These are phyloP conservation scores for Phenacoccus solenopsis DNA, from an alignment of 1,140 invertebrate species.

Conservation along the genomic window DNA sequence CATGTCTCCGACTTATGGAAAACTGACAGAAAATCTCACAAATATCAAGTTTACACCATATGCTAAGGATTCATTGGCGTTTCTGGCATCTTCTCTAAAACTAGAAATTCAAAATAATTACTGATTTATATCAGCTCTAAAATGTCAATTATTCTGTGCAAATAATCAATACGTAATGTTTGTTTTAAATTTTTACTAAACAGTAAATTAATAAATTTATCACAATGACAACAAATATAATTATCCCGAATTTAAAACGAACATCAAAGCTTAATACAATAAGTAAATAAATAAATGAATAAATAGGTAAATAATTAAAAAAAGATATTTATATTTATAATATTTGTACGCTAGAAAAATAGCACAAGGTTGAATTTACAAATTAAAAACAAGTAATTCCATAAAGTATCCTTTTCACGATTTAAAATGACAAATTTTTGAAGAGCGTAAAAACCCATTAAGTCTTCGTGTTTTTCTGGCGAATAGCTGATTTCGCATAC, in stretches of 20 bases:
- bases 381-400: background rate
- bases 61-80: too few species aligned
- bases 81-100: too few species aligned
- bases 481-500: too few species aligned
- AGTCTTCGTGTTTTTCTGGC: background rate
- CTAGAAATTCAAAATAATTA: too few species aligned
- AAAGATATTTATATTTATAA: slow-evolving; percentile 7
- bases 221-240: slow-evolving; percentile 15
- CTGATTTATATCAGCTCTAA: too few species aligned
- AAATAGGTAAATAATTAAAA: too few species aligned
- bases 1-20: too few species aligned
- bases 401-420: background rate
- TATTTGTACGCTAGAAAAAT: slow-evolving; percentile 18
- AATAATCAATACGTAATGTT: too few species aligned
- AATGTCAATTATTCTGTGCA: too few species aligned
- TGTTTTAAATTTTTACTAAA: slow-evolving; percentile 9
- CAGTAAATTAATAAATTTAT: slow-evolving; percentile 12
- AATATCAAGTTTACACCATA: too few species aligned
- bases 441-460: background rate
- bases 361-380: slow-evolving; percentile 11
- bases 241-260: slow-evolving; percentile 3
- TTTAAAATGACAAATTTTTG: background rate
- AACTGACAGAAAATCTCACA: too few species aligned
- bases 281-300: slow-evolving; percentile 14
- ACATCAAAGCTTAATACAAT: slow-evolving; percentile 14